Conservation (phyloP, 1,140 invertebrate species). For the Panagrolaimus sp. region DNA sequence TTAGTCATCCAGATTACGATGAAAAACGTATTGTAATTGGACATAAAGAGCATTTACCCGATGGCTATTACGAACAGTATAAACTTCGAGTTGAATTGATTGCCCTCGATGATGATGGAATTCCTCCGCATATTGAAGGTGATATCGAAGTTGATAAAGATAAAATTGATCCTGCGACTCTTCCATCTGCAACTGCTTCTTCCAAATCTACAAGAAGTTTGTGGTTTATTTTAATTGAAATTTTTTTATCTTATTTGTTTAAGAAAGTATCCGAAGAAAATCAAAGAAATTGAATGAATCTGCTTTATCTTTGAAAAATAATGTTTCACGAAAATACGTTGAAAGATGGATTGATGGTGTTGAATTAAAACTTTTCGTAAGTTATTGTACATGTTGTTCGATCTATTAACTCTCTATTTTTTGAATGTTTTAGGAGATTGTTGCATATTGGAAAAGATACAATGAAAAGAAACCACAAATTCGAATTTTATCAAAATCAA, state of each 20-base stretch:
- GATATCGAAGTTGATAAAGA: conserved; percentile 17
- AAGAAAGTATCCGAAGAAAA: conserved; percentile 7
- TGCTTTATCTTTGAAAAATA: not conserved
- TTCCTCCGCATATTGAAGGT: conserved; percentile 29
- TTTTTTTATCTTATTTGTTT: not conserved
- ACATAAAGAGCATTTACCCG: conserved; percentile 44
- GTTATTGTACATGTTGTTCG: too few species aligned
- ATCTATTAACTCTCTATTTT: too few species aligned
- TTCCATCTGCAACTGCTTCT: not conserved
- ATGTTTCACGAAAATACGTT: not conserved
- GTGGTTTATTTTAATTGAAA: not conserved
- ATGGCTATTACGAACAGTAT: conserved; percentile 46
- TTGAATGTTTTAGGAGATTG: too few species aligned
- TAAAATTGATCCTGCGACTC: not conserved
- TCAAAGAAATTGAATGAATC: not conserved
- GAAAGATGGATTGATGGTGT: conserved; percentile 45
- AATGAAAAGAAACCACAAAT: not conserved
- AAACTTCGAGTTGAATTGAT: conserved; percentile 36
- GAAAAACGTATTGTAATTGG: conserved; percentile 35
- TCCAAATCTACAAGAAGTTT: conserved; percentile 17
- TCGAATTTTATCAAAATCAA: not conserved
- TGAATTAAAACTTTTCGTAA: conserved; percentile 49
- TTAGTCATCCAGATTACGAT: conserved; percentile 40
- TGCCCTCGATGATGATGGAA: conserved; percentile 33
- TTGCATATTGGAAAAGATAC: conserved; percentile 30